Evolutionary conservation across 2,888 invertebrate genomes (phyloP).

Genomic region (Carterocephalus palaemon): DNA sequence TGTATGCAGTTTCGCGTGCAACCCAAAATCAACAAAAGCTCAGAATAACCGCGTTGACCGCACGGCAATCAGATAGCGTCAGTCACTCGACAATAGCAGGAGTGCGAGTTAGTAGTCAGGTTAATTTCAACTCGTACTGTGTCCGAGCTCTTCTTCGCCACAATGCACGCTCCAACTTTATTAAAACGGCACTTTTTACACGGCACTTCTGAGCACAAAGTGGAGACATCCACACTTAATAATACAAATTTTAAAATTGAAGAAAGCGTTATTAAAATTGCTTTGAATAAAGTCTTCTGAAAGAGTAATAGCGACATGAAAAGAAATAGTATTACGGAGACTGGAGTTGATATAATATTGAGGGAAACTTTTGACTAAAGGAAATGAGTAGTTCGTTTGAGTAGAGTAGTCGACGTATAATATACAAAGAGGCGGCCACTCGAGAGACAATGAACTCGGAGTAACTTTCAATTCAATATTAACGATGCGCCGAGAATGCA

Average conservation of each 20-base stretch:
- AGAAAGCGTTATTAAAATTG: conserved; percentile 18
- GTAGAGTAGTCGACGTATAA: conserved; percentile 55
- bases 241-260: conserved; percentile 21
- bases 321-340: conserved; percentile 34
- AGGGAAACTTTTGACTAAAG: conserved; percentile 62
- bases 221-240: conserved; percentile 8
- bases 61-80: conserved; percentile 23
- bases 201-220: conserved; percentile 6
- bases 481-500: conserved; percentile 74
- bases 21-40: conserved; percentile 18
- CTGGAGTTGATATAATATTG: conserved; percentile 49
- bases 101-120: conserved; percentile 19
- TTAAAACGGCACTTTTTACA: conserved; percentile 19
- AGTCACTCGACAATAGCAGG: conserved; percentile 21
- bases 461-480: conserved; percentile 76
- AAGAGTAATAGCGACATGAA: conserved; percentile 19
- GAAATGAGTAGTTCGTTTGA: conserved; percentile 68
- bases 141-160: conserved; percentile 1
- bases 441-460: conserved; percentile 66
- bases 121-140: conserved; percentile 17
- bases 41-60: conserved; percentile 19
- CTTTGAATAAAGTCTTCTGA: conserved; percentile 3
- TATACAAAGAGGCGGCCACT: conserved; percentile 69
- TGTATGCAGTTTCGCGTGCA: conserved; percentile 14
- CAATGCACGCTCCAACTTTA: conserved; percentile 16